phyloP scores from a whole-genome alignment of 1,140 invertebrate genomes.

The Euura saliciscinereae region DNA sequence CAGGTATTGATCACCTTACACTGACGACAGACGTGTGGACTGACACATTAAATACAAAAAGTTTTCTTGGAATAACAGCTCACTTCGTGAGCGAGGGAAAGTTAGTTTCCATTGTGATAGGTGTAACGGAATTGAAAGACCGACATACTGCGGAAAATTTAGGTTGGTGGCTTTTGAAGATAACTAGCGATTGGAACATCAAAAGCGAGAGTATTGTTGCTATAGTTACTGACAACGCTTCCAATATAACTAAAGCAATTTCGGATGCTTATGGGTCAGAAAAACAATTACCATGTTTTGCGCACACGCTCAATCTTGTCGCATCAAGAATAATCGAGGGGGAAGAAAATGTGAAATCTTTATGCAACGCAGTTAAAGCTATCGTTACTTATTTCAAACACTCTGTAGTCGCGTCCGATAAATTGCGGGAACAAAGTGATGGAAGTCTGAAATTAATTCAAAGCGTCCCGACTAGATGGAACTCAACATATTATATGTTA shows the following conservation, averaged over 20 bases:
- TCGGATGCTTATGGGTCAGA: conserved; percentile 23
- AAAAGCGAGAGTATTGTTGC: conserved; percentile 38
- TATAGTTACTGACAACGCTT: conserved; percentile 39
- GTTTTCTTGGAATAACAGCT: conserved; percentile 39
- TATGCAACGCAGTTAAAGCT: conserved; percentile 20
- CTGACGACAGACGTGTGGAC: conserved; percentile 45
- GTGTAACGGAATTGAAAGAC: conserved; percentile 27
- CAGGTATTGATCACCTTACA: conserved; percentile 21
- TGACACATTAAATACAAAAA: conserved; percentile 34
- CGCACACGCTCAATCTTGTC: conserved; percentile 41
- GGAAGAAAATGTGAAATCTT: not conserved
- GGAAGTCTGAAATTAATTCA: conserved; percentile 27
- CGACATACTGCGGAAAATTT: conserved; percentile 34
- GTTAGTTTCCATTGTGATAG: conserved; percentile 27
- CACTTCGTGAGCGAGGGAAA: conserved; percentile 27
- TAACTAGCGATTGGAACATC: conserved; percentile 41
- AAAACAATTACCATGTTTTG: conserved; percentile 39
- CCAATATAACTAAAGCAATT: conserved; percentile 37
- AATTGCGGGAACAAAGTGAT: not conserved
- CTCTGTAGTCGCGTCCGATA: conserved; percentile 17
- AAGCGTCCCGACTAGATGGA: conserved; percentile 28
- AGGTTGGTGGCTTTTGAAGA: conserved; percentile 31
- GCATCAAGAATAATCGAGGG: conserved; percentile 12
- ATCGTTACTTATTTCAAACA: conserved; percentile 27
- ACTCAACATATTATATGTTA: conserved; percentile 28